phyloP scores from a whole-genome alignment of 2,888 invertebrate genomes.

The Glyphotaelius pellucidus region DNA sequence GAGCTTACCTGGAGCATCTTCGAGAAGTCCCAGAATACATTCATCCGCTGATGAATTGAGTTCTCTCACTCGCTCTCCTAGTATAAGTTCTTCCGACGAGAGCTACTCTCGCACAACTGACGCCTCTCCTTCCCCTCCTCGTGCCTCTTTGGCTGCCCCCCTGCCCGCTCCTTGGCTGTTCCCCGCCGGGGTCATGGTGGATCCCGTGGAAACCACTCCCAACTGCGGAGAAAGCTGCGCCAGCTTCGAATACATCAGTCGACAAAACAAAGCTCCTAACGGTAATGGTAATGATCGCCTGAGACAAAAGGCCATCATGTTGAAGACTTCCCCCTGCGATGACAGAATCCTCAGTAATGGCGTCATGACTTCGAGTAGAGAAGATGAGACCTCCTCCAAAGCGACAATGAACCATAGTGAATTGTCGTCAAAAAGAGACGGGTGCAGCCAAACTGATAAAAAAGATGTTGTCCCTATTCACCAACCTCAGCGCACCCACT shows the following conservation, averaged over 20 bases:
- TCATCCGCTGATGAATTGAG: slow-evolving; percentile 91
- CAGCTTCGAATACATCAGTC: slow-evolving; percentile 80
- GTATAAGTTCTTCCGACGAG: slow-evolving; percentile 90
- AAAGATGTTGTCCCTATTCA: slow-evolving; percentile 76
- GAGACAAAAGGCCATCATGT: slow-evolving; percentile 71
- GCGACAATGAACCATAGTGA: slow-evolving; percentile 77
- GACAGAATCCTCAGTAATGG: slow-evolving; percentile 73
- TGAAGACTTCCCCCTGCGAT: slow-evolving; percentile 72
- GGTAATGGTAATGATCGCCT: slow-evolving; percentile 70
- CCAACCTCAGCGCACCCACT: slow-evolving; percentile 73
- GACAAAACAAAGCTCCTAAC: slow-evolving; percentile 71
- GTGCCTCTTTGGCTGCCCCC: slow-evolving; percentile 74
- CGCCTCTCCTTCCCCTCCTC: slow-evolving; percentile 80
- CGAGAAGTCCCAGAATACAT: slow-evolving; percentile 79
- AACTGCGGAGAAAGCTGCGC: slow-evolving; percentile 81
- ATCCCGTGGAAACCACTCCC: slow-evolving; percentile 79
- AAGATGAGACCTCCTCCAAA: slow-evolving; percentile 75
- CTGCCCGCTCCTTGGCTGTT: slow-evolving; percentile 77
- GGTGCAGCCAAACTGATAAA: slow-evolving; percentile 82
- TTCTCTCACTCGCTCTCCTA: slow-evolving; percentile 88
- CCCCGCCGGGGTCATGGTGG: slow-evolving; percentile 76
- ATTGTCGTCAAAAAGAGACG: slow-evolving; percentile 79
- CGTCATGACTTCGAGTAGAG: slow-evolving; percentile 71
- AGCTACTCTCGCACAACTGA: slow-evolving; percentile 90
- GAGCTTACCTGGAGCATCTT: slow-evolving; percentile 77